phyloP scores from a whole-genome alignment of 2,888 invertebrate species.

The Helicoverpa assulta region DNA sequence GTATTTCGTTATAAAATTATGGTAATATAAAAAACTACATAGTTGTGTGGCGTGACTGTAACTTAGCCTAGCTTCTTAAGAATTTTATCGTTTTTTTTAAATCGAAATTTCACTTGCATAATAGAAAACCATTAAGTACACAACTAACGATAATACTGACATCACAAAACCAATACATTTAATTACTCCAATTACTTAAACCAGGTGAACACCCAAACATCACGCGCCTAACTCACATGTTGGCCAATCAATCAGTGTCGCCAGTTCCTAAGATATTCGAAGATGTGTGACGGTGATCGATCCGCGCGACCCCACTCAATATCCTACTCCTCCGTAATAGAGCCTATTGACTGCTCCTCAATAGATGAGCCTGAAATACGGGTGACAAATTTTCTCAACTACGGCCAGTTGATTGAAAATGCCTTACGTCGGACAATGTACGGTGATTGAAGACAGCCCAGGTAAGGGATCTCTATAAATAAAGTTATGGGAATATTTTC shows the following conservation, averaged over 20 bases:
- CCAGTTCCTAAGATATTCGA: slow-evolving; percentile 54
- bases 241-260: slow-evolving; percentile 51
- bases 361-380: slow-evolving; percentile 35
- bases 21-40: no score
- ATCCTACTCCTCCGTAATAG: slow-evolving; percentile 51
- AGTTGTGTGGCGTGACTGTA: no score
- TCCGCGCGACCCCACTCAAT: slow-evolving; percentile 51
- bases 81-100: no score
- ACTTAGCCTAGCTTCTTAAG: no score
- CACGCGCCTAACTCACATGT: not conserved
- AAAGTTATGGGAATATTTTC: not conserved
- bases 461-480: not conserved
- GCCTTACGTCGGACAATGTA: not conserved
- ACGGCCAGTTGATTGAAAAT: not conserved
- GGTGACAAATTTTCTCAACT: slow-evolving; percentile 48
- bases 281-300: slow-evolving; percentile 57
- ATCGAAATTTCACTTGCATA: no score
- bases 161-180: not conserved
- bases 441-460: not conserved
- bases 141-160: no score
- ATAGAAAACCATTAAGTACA: no score
- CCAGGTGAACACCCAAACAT: not conserved
- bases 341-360: slow-evolving; percentile 35
- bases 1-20: no score
- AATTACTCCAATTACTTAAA: not conserved